Percentiles rank a stretch among this genome's conserved stretches.
Evolutionary conservation across 2,797 vertebrate species (phyloP).

Genomic region (Fundulus diaphanus): DNA sequence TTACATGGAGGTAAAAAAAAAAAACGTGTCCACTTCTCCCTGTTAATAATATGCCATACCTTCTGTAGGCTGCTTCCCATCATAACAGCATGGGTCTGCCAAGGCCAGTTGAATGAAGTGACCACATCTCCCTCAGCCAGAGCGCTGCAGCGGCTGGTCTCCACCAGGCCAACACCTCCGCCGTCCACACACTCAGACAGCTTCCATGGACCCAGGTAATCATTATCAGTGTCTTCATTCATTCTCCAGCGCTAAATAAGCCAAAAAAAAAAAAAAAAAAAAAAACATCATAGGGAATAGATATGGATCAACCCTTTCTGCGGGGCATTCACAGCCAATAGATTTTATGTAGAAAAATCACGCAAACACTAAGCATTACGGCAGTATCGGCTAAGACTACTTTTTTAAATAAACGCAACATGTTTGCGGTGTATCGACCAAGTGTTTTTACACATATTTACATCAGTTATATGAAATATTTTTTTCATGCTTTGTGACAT

Average conservation of each 20-base stretch:
- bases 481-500: too few species aligned
- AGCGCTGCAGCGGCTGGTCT: constrained; percentile 81
- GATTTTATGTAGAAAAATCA: too few species aligned
- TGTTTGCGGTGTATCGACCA: too few species aligned
- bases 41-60: constrained; percentile 56
- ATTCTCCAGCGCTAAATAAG: constrained; percentile 94
- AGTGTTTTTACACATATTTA: too few species aligned
- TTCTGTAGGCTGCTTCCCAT: constrained; percentile 85
- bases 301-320: background rate
- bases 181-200: constrained; percentile 86
- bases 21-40: too few species aligned
- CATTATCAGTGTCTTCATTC: constrained; percentile 89
- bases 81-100: constrained; percentile 89
- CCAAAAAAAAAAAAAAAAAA: too few species aligned
- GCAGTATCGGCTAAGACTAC: too few species aligned
- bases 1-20: too few species aligned
- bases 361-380: too few species aligned
- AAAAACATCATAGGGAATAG: background rate
- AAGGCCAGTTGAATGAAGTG: constrained; percentile 91
- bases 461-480: too few species aligned
- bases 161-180: constrained; percentile 89
- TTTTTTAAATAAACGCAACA: too few species aligned
- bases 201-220: constrained; percentile 89
- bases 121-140: constrained; percentile 84
- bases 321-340: too few species aligned